Percentiles rank a stretch among this genome's conserved stretches.
Conservation (phyloP, 2,888 invertebrate genomes). For the Agriotes lineatus region DNA sequence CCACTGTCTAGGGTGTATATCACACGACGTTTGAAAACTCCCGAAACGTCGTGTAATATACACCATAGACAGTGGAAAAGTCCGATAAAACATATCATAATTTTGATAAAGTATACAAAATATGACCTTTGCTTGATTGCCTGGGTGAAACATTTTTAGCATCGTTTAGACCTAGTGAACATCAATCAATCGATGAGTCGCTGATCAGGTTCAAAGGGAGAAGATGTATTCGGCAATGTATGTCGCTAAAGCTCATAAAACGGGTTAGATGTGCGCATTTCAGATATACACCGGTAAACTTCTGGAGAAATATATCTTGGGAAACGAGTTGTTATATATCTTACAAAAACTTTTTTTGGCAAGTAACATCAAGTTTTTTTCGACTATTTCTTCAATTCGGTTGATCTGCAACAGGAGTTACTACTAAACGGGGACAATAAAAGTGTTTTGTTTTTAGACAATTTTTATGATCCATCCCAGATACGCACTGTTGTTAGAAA, state of each 20-base stretch:
- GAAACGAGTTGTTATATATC: conserved; percentile 32
- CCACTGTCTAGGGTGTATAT: too few species aligned
- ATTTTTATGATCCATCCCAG: neutral
- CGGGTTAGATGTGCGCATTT: conserved; percentile 52
- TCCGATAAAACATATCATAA: neutral
- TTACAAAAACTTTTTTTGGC: conserved; percentile 27
- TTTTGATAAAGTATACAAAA: conserved; percentile 53
- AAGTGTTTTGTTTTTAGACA: neutral
- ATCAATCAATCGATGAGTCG: conserved; percentile 49
- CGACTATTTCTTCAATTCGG: conserved; percentile 51
- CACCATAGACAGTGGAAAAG: too few species aligned
- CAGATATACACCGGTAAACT: conserved; percentile 57
- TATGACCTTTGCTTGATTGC: conserved; percentile 47
- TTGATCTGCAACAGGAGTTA: conserved; percentile 43
- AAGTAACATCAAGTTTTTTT: conserved; percentile 48
- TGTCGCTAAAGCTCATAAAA: conserved; percentile 50
- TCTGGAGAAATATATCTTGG: conserved; percentile 48
- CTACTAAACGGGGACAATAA: conserved; percentile 19
- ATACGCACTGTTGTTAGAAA: neutral
- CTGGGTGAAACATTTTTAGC: conserved; percentile 39
- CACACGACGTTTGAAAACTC: too few species aligned
- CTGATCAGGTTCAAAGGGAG: conserved; percentile 54
- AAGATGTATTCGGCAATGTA: conserved; percentile 45
- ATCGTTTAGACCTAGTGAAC: neutral
- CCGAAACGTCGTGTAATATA: too few species aligned